Conservation (phyloP, 2,888 invertebrate genomes). For the Drosophila dives region DNA sequence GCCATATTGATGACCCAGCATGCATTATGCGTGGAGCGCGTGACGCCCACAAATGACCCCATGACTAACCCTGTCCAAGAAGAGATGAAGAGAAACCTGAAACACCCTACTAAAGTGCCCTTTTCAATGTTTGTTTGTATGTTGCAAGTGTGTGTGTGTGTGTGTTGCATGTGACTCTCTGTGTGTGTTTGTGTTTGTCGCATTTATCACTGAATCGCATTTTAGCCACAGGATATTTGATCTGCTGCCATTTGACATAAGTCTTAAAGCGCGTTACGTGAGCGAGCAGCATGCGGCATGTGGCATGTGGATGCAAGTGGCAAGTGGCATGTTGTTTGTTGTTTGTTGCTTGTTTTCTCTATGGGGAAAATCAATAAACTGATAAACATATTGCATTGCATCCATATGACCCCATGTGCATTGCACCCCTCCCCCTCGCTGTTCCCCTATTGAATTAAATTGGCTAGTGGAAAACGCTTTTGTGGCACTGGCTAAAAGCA, state of each 20-base stretch:
- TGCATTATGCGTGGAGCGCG: conserved; percentile 59
- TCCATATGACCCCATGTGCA: not conserved
- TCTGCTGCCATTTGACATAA: conserved; percentile 76
- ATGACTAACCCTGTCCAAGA: conserved; percentile 33
- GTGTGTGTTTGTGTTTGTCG: conserved; percentile 52
- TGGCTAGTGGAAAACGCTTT: conserved; percentile 15
- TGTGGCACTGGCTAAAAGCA: conserved; percentile 4
- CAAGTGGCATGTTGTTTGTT: conserved; percentile 11
- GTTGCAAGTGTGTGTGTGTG: conserved; percentile 13
- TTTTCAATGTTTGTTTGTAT: not conserved
- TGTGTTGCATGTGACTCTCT: conserved; percentile 11
- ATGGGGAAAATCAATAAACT: conserved; percentile 72
- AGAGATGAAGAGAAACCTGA: not conserved
- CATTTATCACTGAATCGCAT: conserved; percentile 78
- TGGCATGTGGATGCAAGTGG: conserved; percentile 52
- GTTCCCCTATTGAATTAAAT: conserved; percentile 56
- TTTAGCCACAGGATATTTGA: conserved; percentile 81
- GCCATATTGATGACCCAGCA: conserved; percentile 55
- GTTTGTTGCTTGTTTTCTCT: conserved; percentile 35
- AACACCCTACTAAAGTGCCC: conserved; percentile 3
- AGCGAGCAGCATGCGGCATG: conserved; percentile 23
- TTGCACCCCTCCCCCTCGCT: not conserved
- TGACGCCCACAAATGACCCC: conserved; percentile 60
- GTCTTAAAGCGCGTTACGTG: conserved; percentile 43
- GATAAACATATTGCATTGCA: conserved; percentile 67